A percentile compares a stretch with the other conserved stretches of the same genome.
phyloP scores from a whole-genome alignment of 2,888 invertebrate species.

The Torymus texanus region DNA sequence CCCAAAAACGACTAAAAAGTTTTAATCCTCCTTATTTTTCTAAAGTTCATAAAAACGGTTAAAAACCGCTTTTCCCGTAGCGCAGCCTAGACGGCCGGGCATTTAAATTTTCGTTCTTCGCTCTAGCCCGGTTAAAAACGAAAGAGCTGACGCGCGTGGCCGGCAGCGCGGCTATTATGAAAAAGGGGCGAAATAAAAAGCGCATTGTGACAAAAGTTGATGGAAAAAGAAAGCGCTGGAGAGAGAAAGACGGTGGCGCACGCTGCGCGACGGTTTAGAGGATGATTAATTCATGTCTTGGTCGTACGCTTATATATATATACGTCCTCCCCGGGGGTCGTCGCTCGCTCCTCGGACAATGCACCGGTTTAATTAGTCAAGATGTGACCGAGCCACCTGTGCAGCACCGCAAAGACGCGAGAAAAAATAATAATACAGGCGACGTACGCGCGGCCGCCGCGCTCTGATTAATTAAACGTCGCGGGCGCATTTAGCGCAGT shows the following conservation, averaged over 20 bases:
- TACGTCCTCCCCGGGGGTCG: constrained; percentile 61
- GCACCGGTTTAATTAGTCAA: constrained; percentile 68
- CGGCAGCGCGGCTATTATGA: constrained; percentile 14
- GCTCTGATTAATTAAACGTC: constrained; percentile 54
- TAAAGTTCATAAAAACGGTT: neutral
- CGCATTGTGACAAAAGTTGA: constrained; percentile 43
- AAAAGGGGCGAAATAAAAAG: constrained; percentile 30
- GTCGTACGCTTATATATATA: constrained; percentile 2
- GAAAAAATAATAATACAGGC: constrained; percentile 1
- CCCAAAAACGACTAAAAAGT: neutral
- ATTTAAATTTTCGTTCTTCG: neutral
- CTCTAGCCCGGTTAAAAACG: neutral
- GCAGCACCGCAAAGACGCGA: constrained; percentile 39
- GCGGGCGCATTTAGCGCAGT: constrained; percentile 27
- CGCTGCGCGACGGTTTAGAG: constrained; percentile 60
- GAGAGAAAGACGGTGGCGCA: constrained; percentile 55
- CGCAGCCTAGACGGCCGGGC: neutral
- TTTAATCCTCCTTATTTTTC: constrained; percentile 7
- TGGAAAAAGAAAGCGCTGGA: constrained; percentile 41
- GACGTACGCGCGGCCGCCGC: neutral
- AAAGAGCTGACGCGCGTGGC: no score
- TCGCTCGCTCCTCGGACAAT: constrained; percentile 63
- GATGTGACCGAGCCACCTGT: constrained; percentile 68
- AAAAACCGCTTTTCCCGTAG: no score
- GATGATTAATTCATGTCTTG: constrained; percentile 70